Conservation (phyloP, 2,888 invertebrate species). For the Chaetogeoica ovagalla region DNA sequence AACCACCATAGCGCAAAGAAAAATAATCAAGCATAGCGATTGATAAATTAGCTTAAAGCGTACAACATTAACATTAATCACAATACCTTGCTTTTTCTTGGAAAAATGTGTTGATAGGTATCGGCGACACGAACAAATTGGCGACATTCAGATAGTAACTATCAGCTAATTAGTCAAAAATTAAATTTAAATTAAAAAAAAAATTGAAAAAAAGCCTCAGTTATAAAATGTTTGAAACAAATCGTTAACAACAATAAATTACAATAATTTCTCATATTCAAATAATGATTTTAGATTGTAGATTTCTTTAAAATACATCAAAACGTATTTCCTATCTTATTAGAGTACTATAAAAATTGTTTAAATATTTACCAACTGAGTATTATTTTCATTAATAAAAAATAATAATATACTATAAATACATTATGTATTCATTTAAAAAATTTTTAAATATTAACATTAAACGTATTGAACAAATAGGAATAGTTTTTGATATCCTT, state of each 20-base stretch:
- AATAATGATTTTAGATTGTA: neutral
- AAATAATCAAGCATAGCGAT: neutral
- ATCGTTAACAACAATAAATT: conserved; percentile 13
- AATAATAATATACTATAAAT: too few relatives aligned
- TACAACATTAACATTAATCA: conserved; percentile 35
- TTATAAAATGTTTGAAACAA: conserved; percentile 24
- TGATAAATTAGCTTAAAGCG: conserved; percentile 11
- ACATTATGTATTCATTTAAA: too few relatives aligned
- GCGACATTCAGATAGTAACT: conserved; percentile 34
- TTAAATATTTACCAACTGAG: too few relatives aligned
- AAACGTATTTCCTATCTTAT: too few relatives aligned
- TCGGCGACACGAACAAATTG: conserved; percentile 44
- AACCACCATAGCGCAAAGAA: neutral
- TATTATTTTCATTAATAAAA: too few relatives aligned
- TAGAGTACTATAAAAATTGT: too few relatives aligned
- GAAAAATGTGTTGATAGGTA: conserved; percentile 38
- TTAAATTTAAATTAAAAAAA: neutral
- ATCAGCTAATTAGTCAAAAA: conserved; percentile 27
- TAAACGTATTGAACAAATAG: too few relatives aligned
- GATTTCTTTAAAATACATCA: too few relatives aligned
- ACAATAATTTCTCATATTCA: neutral
- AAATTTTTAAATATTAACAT: too few relatives aligned
- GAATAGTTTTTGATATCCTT: too few relatives aligned
- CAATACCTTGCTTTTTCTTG: conserved; percentile 40
- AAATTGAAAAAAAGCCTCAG: conserved; percentile 33